These are phyloP conservation scores for Luscinia luscinia DNA, from an alignment of 2,797 vertebrate genomes.

Conservation along the genomic window DNA sequence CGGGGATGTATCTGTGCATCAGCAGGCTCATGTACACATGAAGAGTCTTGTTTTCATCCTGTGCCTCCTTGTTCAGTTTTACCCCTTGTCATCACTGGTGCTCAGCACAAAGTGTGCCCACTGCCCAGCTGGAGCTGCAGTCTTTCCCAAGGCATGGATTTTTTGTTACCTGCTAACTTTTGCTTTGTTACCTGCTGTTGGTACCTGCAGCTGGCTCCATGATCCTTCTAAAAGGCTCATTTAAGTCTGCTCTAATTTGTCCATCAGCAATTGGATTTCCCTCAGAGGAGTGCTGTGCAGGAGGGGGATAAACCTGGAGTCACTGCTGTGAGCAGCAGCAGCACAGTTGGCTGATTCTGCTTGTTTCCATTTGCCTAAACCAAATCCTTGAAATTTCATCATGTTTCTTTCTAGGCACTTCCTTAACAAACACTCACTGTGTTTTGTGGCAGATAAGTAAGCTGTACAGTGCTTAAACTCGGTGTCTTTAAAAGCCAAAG, in stretches of 20 bases:
- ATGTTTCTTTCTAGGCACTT: neutral
- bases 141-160: neutral
- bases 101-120: neutral
- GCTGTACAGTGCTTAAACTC: neutral
- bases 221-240: neutral
- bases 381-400: neutral
- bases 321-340: rapidly evolving
- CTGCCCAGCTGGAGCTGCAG: neutral
- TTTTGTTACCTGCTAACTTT: neutral
- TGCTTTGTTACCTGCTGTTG: neutral
- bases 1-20: neutral
- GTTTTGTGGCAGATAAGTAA: neutral
- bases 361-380: neutral
- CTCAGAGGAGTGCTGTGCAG: neutral
- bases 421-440: neutral
- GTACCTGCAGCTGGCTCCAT: neutral
- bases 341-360: neutral
- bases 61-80: neutral
- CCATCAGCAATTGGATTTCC: neutral
- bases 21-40: neutral
- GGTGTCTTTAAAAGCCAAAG: neutral
- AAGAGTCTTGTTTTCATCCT: neutral
- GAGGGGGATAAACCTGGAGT: neutral
- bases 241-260: neutral
- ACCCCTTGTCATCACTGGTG: neutral